phyloP scores from a whole-genome alignment of 2,888 invertebrate species.

The Mystacides longicornis region DNA sequence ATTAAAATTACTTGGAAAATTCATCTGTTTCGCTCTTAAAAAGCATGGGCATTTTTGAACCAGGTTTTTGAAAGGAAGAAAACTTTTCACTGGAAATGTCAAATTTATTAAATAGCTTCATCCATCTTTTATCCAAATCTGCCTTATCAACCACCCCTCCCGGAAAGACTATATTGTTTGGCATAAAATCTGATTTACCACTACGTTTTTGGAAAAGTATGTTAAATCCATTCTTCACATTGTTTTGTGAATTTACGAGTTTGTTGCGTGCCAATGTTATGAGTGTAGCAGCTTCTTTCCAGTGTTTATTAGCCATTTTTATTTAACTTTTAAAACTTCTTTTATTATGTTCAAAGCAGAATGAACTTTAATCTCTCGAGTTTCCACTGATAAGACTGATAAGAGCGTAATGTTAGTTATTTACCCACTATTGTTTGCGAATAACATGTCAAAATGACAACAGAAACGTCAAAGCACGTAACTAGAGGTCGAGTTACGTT shows the following conservation, averaged over 20 bases:
- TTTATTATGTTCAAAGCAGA: too few species aligned
- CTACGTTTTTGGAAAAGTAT: constrained; percentile 59
- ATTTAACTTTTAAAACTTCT: too few species aligned
- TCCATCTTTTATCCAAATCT: constrained; percentile 65
- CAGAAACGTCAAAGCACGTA: too few species aligned
- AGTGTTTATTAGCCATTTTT: constrained; percentile 8
- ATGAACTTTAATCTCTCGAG: too few species aligned
- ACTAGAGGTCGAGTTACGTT: too few species aligned
- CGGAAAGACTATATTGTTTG: constrained; percentile 77
- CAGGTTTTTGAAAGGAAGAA: constrained; percentile 35
- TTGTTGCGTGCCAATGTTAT: constrained; percentile 18
- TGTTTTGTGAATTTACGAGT: background rate
- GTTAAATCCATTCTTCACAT: constrained; percentile 41
- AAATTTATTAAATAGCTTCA: constrained; percentile 52
- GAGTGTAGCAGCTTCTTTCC: constrained; percentile 22
- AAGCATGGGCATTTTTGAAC: constrained; percentile 39
- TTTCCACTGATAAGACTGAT: too few species aligned
- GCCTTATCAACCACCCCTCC: constrained; percentile 66
- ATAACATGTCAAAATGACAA: too few species aligned
- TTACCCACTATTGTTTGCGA: too few species aligned
- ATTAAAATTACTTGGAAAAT: constrained; percentile 12
- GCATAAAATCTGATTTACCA: constrained; percentile 61
- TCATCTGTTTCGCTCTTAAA: constrained; percentile 34
- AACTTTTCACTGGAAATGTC: constrained; percentile 51
- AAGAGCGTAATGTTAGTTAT: too few species aligned